A percentile compares a stretch with the other conserved stretches of the same genome.
phyloP scores from a whole-genome alignment of 2,888 invertebrate genomes.

The Chorisops tibialis region DNA sequence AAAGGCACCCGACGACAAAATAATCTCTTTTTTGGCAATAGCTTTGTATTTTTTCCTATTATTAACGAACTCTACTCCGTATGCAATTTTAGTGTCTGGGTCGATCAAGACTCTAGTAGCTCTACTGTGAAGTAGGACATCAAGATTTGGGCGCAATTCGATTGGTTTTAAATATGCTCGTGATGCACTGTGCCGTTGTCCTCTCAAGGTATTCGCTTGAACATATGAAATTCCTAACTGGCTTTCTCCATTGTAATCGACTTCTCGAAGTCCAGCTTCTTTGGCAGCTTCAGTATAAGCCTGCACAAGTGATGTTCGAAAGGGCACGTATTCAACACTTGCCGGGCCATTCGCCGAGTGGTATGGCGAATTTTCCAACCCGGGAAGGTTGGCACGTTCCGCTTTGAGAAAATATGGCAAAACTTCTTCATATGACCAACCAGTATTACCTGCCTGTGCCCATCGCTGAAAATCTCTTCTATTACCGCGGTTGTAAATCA shows the following conservation, averaged over 20 bases:
- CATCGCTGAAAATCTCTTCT: conserved; percentile 65
- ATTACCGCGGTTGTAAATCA: conserved; percentile 69
- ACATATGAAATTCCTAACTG: conserved; percentile 62
- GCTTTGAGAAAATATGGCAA: conserved; percentile 58
- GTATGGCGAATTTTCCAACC: conserved; percentile 53
- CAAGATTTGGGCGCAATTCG: conserved; percentile 61
- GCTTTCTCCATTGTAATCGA: conserved; percentile 64
- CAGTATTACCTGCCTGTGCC: conserved; percentile 63
- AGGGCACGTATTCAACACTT: conserved; percentile 58
- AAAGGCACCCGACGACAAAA: conserved; percentile 81
- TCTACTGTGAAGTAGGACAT: conserved; percentile 60
- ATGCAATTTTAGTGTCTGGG: conserved; percentile 59
- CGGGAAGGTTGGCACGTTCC: conserved; percentile 54
- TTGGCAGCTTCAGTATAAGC: conserved; percentile 60
- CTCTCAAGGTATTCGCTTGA: conserved; percentile 57
- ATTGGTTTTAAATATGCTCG: conserved; percentile 60
- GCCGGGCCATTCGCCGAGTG: conserved; percentile 59
- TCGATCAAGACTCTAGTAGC: conserved; percentile 66
- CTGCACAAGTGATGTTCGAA: conserved; percentile 52
- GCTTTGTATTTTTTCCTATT: conserved; percentile 54
- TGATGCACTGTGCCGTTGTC: conserved; percentile 61
- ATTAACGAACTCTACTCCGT: conserved; percentile 65
- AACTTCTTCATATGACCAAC: conserved; percentile 64
- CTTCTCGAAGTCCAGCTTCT: conserved; percentile 60
- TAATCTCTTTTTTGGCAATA: conserved; percentile 68